Conservation (phyloP, 2,797 vertebrate genomes). For the Sebastiscus albofasciatus region DNA sequence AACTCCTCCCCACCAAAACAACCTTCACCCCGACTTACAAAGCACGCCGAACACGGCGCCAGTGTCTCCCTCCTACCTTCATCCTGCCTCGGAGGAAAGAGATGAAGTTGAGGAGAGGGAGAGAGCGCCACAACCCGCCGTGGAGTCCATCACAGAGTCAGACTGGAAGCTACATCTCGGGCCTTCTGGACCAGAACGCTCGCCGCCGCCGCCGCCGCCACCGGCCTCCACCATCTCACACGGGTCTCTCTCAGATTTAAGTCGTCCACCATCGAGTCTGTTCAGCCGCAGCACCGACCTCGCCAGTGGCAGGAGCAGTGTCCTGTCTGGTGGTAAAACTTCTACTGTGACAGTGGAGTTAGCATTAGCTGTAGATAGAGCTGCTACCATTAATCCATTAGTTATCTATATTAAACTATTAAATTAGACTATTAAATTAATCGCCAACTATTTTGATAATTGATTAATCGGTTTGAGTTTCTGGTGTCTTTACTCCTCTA, state of each 20-base stretch:
- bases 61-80: neutral
- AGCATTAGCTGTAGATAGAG: neutral
- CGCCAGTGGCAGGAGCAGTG: constrained; percentile 52
- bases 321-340: constrained; percentile 51
- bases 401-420: too few relatives aligned
- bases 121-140: neutral
- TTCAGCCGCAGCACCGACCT: constrained; percentile 67
- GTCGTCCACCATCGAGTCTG: constrained; percentile 44
- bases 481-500: too few relatives aligned
- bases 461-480: too few relatives aligned
- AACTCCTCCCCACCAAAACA: constrained; percentile 15
- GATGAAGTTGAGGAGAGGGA: neutral
- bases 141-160: neutral
- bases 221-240: constrained; percentile 1
- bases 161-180: neutral
- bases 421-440: too few relatives aligned
- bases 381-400: too few relatives aligned
- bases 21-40: neutral
- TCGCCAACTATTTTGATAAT: too few relatives aligned
- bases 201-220: neutral
- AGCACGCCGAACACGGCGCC: neutral
- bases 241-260: constrained; percentile 59
- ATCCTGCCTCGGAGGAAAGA: constrained; percentile 1
- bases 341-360: neutral
- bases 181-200: neutral